Percentiles rank a stretch among this genome's conserved stretches.
Conservation (phyloP, 30 jellyfish, hydroid and myxozoan genomes). For the Pseudorhiza aurosa region DNA sequence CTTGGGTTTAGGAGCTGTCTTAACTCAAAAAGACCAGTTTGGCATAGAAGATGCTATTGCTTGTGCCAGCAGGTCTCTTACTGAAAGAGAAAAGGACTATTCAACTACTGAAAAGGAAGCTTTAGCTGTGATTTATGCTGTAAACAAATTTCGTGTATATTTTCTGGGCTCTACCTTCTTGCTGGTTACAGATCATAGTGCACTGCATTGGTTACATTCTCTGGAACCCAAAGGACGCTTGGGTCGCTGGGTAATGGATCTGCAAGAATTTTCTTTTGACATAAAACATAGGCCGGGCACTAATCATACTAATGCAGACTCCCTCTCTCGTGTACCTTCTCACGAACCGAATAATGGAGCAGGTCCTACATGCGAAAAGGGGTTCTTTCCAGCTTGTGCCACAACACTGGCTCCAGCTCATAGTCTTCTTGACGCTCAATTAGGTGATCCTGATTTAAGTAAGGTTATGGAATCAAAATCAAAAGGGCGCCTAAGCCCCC, state of each 20-base stretch:
- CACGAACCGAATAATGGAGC: no score
- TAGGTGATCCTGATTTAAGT: background rate
- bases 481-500: slow-evolving; percentile 19
- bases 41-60: slow-evolving; percentile 44
- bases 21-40: slow-evolving; percentile 16
- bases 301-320: slow-evolving; percentile 57
- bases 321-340: slow-evolving; percentile 57
- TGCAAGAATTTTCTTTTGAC: slow-evolving; percentile 45
- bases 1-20: slow-evolving; percentile 66
- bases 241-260: slow-evolving; percentile 74
- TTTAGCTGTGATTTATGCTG: slow-evolving; percentile 52
- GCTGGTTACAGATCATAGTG: slow-evolving; percentile 59
- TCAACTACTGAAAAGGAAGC: slow-evolving; percentile 64
- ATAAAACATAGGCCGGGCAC: slow-evolving; percentile 48
- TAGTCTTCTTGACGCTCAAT: slow-evolving; percentile 1
- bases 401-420: slow-evolving; percentile 25
- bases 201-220: slow-evolving; percentile 69
- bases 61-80: slow-evolving; percentile 44
- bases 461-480: slow-evolving; percentile 8
- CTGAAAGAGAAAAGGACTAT: slow-evolving; percentile 28
- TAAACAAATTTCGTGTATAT: slow-evolving; percentile 16
- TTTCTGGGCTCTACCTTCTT: slow-evolving; percentile 48
- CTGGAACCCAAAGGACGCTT: slow-evolving; percentile 64
- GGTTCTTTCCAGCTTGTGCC: background rate
- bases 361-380: background rate